phyloP scores from a whole-genome alignment of 2,113 vertebrate genomes.

The Lipotes vexillifer region DNA sequence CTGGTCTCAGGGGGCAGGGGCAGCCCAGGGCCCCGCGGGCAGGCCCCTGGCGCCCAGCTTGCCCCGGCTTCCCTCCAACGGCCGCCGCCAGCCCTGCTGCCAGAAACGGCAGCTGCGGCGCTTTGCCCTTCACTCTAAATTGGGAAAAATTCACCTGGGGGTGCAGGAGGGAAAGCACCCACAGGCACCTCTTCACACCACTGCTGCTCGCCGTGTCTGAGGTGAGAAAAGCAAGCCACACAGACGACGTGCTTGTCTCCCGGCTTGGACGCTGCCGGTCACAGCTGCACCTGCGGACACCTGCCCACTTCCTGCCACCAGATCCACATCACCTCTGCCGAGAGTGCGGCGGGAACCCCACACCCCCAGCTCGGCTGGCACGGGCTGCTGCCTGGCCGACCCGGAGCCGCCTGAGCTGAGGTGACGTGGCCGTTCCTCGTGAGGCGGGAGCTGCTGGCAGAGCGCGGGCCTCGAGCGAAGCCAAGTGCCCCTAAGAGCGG shows the following conservation, averaged over 20 bases:
- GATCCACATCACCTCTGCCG: neutral
- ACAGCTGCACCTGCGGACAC: neutral
- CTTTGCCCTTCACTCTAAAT: neutral
- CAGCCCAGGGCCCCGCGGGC: rapidly evolving
- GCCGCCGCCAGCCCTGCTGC: neutral
- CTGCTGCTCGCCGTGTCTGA: neutral
- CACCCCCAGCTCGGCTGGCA: neutral
- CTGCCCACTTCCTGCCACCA: neutral
- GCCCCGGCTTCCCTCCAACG: no score
- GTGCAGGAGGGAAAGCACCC: neutral
- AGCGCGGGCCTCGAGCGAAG: neutral
- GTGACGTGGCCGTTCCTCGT: neutral
- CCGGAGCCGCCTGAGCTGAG: rapidly evolving
- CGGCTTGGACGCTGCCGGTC: rapidly evolving
- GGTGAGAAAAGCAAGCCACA: neutral
- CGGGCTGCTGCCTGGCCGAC: neutral
- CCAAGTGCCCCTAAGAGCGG: slow-evolving; percentile 15
- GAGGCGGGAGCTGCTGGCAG: slow-evolving; percentile 10
- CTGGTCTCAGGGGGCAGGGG: no score
- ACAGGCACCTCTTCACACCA: neutral
- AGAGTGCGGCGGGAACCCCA: neutral
- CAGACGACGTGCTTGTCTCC: no score
- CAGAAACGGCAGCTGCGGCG: neutral
- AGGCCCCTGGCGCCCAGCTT: no score
- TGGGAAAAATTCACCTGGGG: neutral